phyloP scores from a whole-genome alignment of 2,113 vertebrate species.

The Elachura formosa region DNA sequence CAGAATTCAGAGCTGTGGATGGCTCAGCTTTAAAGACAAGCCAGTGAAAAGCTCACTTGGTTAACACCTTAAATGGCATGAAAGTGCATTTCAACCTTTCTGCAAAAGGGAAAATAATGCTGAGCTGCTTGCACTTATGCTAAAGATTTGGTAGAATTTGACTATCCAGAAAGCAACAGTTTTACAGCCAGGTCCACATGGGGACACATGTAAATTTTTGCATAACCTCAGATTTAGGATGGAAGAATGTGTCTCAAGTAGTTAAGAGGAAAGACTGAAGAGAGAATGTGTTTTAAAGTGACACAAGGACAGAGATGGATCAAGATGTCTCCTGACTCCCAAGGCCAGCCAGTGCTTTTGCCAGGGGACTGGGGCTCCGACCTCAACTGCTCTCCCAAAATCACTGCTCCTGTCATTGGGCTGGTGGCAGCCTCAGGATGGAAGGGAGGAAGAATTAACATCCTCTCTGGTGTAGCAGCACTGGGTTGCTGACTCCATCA shows the following conservation, averaged over 20 bases:
- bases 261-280: neutral
- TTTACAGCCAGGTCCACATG: neutral
- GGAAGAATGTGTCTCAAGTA: neutral
- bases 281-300: neutral
- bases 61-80: neutral
- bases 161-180: neutral
- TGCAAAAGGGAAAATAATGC: neutral
- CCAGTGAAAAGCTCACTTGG: neutral
- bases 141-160: neutral
- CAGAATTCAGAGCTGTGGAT: neutral
- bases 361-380: neutral
- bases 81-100: neutral
- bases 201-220: neutral
- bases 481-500: rapidly evolving
- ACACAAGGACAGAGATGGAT: neutral
- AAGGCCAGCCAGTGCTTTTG: neutral
- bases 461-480: neutral
- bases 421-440: rapidly evolving
- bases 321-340: rapidly evolving
- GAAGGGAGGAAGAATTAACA: neutral
- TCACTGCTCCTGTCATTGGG: neutral
- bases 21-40: neutral
- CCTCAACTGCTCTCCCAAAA: neutral
- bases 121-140: neutral
- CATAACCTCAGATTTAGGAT: neutral